Conservation (phyloP, 2,113 vertebrate species). For the Acrocephalus kingi region DNA sequence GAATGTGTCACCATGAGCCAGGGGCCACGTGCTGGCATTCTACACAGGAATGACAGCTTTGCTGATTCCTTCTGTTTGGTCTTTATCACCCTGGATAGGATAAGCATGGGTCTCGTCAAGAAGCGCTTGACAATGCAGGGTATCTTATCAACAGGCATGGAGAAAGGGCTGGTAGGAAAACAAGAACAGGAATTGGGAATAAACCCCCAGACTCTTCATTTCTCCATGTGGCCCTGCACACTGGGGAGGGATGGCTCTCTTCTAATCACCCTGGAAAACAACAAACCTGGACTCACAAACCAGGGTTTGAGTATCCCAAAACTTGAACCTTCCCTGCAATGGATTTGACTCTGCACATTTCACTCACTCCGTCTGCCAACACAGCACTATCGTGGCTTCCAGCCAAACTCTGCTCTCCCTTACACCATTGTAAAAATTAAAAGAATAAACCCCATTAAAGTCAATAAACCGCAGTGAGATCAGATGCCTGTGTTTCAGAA, state of each 20-base stretch:
- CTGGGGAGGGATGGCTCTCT: neutral
- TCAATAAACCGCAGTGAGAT: neutral
- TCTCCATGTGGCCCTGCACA: neutral
- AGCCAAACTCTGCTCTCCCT: slow-evolving; percentile 12
- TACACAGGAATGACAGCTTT: neutral
- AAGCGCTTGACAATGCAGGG: neutral
- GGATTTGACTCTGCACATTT: neutral
- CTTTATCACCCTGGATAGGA: neutral
- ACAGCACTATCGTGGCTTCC: neutral
- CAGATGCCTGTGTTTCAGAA: neutral
- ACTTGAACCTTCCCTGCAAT: neutral
- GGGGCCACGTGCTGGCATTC: neutral
- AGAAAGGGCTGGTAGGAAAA: neutral
- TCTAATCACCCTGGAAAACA: neutral
- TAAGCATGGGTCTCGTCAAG: neutral
- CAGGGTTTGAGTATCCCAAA: neutral
- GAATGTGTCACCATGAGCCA: accelerated
- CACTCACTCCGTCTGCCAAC: neutral
- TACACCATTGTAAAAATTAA: neutral
- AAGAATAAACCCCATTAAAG: neutral
- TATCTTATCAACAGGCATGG: neutral
- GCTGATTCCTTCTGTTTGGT: neutral
- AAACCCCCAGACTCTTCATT: neutral
- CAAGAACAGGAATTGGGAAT: neutral
- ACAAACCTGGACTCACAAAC: neutral